Evolutionary conservation across 2,888 invertebrate genomes (phyloP).

Genomic region (Ernsta delagoae): DNA sequence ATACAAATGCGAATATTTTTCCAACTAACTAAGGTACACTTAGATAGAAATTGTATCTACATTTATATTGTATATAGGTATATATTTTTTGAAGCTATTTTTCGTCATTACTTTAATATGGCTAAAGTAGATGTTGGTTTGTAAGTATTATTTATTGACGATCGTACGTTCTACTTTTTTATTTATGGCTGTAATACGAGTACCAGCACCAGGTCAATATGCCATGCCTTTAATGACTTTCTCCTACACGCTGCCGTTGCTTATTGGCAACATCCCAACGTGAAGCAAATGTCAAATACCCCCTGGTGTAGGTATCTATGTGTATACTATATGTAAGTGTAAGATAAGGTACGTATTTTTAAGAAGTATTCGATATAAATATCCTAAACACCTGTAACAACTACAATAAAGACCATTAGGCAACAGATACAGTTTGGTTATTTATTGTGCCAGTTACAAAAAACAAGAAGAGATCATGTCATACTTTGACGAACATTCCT

Average conservation of each 20-base stretch:
- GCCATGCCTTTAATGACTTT: constrained; percentile 36
- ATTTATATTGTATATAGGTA: neutral
- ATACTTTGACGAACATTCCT: constrained; percentile 17
- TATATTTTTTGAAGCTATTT: neutral
- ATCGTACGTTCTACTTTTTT: constrained; percentile 25
- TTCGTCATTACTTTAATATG: neutral
- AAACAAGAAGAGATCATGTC: neutral
- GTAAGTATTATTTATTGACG: constrained; percentile 23
- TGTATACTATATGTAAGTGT: too few relatives aligned
- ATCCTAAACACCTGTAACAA: too few relatives aligned
- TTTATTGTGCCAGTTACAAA: too few relatives aligned
- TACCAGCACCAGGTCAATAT: constrained; percentile 32
- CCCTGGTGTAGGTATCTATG: too few relatives aligned
- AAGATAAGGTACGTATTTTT: too few relatives aligned
- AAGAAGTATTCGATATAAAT: too few relatives aligned
- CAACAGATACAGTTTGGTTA: too few relatives aligned
- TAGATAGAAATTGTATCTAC: too few relatives aligned
- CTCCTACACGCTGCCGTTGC: constrained; percentile 28
- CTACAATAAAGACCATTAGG: too few relatives aligned
- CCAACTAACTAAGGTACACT: too few relatives aligned
- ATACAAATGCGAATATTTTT: neutral
- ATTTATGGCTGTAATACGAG: constrained; percentile 29
- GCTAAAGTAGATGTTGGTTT: constrained; percentile 3
- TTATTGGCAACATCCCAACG: constrained; percentile 32
- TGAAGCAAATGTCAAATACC: constrained; percentile 9